Evolutionary conservation across 2,113 vertebrate species (phyloP).

Genomic region (Malaclemys terrapin): DNA sequence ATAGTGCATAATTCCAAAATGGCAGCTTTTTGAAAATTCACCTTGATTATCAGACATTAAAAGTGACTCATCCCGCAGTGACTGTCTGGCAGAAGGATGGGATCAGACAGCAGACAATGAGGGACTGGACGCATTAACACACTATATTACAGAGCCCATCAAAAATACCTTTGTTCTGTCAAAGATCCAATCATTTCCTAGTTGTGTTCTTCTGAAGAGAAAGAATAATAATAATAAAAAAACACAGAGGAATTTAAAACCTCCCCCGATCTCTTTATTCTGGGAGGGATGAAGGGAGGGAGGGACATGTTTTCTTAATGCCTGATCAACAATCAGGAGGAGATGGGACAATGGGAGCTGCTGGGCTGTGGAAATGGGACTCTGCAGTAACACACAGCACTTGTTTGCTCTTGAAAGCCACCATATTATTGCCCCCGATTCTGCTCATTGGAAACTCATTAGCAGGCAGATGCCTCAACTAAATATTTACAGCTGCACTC

Average conservation of each 20-base stretch:
- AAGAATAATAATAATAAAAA: slow-evolving; percentile 52
- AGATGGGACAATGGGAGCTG: background rate
- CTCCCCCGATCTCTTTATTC: slow-evolving; percentile 48
- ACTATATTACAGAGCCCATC: slow-evolving; percentile 72
- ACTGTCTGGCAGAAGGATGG: slow-evolving; percentile 93
- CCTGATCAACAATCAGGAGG: background rate
- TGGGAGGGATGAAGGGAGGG: background rate
- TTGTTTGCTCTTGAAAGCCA: background rate
- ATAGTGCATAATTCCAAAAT: slow-evolving; percentile 94
- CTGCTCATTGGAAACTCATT: background rate
- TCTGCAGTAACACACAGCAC: background rate
- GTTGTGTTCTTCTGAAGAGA: slow-evolving; percentile 61
- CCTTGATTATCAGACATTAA: slow-evolving; percentile 94
- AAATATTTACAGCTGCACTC: background rate
- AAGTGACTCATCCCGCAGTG: slow-evolving; percentile 90
- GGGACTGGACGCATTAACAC: slow-evolving; percentile 73
- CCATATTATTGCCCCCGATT: background rate
- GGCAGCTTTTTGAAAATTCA: slow-evolving; percentile 96
- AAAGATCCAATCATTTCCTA: slow-evolving; percentile 89
- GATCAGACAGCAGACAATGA: slow-evolving; percentile 95
- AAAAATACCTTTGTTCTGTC: slow-evolving; percentile 90
- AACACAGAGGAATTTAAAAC: slow-evolving; percentile 59
- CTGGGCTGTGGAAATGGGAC: background rate
- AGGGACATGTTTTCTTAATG: background rate
- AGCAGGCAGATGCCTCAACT: slow-evolving; percentile 1